Conservation (phyloP, 2,797 vertebrate genomes). For the Manis crassicaudata region DNA sequence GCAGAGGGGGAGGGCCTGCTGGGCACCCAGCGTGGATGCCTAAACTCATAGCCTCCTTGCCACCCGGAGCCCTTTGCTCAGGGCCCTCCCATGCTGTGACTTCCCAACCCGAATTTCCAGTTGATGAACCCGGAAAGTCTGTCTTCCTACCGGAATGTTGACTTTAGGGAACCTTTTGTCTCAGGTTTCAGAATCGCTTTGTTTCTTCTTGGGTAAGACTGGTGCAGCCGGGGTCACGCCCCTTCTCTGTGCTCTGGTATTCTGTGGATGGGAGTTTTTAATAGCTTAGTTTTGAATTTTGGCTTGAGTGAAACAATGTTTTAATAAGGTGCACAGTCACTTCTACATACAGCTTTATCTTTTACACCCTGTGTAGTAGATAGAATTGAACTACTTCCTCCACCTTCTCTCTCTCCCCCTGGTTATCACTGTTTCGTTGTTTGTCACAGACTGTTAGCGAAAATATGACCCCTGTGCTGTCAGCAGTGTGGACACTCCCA, state of each 20-base stretch:
- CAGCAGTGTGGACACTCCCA: fast-evolving
- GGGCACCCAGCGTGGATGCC: neutral
- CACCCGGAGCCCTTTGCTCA: neutral
- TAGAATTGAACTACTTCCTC: neutral
- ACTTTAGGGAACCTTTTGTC: neutral
- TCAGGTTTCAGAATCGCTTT: constrained; percentile 24
- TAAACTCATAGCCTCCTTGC: neutral
- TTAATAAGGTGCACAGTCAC: fast-evolving
- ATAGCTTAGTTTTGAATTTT: neutral
- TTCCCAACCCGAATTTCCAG: constrained; percentile 63
- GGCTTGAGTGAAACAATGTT: neutral
- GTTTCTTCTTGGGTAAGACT: neutral
- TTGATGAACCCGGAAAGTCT: neutral
- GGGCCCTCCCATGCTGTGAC: neutral
- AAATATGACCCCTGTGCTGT: neutral
- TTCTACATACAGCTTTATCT: fast-evolving
- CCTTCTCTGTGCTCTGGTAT: neutral
- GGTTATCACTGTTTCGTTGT: neutral
- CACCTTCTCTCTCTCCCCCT: neutral
- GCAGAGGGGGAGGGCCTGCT: neutral
- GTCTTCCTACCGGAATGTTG: neutral
- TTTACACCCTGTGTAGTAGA: fast-evolving
- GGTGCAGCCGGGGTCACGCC: fast-evolving
- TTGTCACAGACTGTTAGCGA: neutral
- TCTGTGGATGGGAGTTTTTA: neutral